phyloP scores from a whole-genome alignment of 1,140 invertebrate genomes.

The Orchestia grillus region DNA sequence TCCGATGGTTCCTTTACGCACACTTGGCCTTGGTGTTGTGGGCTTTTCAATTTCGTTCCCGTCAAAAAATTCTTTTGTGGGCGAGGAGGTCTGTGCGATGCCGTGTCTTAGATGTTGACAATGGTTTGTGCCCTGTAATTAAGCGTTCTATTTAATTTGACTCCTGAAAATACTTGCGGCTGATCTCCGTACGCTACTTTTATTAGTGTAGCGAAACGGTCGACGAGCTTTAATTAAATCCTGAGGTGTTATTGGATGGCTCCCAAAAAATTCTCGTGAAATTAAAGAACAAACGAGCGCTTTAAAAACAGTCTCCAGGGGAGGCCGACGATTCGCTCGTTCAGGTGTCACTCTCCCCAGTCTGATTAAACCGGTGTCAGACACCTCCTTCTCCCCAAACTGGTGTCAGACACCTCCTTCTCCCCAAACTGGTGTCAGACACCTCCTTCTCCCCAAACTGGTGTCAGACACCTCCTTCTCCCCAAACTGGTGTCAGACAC shows the following conservation, averaged over 20 bases:
- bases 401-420: background rate
- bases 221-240: conserved; percentile 26
- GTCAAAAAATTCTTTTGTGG: background rate
- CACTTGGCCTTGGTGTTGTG: background rate
- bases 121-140: background rate
- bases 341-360: background rate
- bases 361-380: background rate
- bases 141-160: conserved; percentile 15
- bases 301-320: background rate
- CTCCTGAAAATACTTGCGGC: background rate
- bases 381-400: background rate
- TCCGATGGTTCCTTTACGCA: background rate
- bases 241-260: conserved; percentile 11
- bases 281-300: conserved; percentile 5
- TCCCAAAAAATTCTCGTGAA: background rate
- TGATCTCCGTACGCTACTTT: conserved; percentile 18
- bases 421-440: background rate
- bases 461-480: background rate
- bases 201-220: background rate
- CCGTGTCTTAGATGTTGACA: background rate
- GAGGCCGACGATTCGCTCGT: background rate
- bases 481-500: background rate
- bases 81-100: background rate
- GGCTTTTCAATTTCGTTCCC: background rate
- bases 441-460: background rate